Conservation (phyloP, 2,113 vertebrate genomes). For the Notiomystis cincta region DNA sequence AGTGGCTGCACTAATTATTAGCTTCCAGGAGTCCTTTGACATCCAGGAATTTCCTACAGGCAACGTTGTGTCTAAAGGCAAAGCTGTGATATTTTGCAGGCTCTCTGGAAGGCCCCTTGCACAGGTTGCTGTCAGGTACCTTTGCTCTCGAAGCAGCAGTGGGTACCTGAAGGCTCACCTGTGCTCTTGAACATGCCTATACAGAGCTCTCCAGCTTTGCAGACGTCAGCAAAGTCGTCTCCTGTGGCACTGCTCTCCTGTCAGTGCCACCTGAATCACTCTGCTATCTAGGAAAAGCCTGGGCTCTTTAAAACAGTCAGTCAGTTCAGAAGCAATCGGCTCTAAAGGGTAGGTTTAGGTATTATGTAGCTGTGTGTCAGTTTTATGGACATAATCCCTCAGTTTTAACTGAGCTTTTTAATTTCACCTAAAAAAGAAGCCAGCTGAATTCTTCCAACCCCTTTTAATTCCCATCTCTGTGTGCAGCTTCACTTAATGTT, state of each 20-base stretch:
- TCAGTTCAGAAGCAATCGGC: neutral
- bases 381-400: conserved; percentile 11
- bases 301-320: neutral
- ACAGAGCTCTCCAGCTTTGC: neutral
- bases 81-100: neutral
- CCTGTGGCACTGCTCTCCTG: neutral
- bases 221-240: neutral
- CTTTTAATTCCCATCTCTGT: conserved; percentile 11
- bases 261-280: neutral
- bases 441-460: neutral
- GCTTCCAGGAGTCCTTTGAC: neutral
- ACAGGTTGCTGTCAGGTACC: neutral
- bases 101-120: neutral
- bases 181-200: neutral
- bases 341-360: neutral
- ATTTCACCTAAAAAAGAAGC: conserved; percentile 3
- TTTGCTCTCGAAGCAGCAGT: neutral
- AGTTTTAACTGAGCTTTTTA: conserved; percentile 28
- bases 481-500: conserved; percentile 52
- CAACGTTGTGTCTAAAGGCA: neutral
- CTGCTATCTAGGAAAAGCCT: neutral
- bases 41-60: neutral
- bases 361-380: neutral
- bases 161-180: neutral
- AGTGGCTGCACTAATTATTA: neutral